Evolutionary conservation across 2,888 invertebrate species (phyloP), one percentile per base, ranked within the genome.

Genomic region (Parnassius orleans): DNA sequence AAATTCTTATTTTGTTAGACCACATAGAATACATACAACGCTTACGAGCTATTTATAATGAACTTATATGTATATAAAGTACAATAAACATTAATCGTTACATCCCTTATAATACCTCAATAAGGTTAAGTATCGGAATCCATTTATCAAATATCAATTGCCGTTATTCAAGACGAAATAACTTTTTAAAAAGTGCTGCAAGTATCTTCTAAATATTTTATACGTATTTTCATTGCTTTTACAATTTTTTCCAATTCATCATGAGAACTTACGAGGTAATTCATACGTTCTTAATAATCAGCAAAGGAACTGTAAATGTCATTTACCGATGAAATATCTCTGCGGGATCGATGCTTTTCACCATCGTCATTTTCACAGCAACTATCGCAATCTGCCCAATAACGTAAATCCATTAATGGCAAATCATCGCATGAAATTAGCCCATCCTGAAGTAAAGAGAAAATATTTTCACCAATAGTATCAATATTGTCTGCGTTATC

Each of bases 401-500:
- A 92, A 67, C 94, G 93, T 53, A 97, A 86, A 83, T 97, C 96
- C 14, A 97, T 93, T 43, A 93, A 92, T 0, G 95, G 94, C 63
- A 97, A 89, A 65, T 95, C 93, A 0, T 93, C 92, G 76, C 97
- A 97, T 54, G 92, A 90, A 53, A 94, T 90, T 66, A 94, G 93
- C 9, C 95, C 95, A 11, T 93, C 94, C 76, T 95, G 95, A 15
- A 87, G 94, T 64, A 97, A 81, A 9, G 94, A 73, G 74, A 99
- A 98, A 0, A 97, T 95, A 76, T 98, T 94, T 69, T 93, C 93
- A 51, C 96, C 95, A 15, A 98, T 92, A 66, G 94, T 93, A 19
- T 95, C 95, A 57, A 99, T 97, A 72, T 96, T 95, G 78, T 99
- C 99, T 1, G 97, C 97, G 78, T 97, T 98, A 78, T 99, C 97